phyloP scores from a whole-genome alignment of 2,888 invertebrate species.

The Ischnus inquisitorius region DNA sequence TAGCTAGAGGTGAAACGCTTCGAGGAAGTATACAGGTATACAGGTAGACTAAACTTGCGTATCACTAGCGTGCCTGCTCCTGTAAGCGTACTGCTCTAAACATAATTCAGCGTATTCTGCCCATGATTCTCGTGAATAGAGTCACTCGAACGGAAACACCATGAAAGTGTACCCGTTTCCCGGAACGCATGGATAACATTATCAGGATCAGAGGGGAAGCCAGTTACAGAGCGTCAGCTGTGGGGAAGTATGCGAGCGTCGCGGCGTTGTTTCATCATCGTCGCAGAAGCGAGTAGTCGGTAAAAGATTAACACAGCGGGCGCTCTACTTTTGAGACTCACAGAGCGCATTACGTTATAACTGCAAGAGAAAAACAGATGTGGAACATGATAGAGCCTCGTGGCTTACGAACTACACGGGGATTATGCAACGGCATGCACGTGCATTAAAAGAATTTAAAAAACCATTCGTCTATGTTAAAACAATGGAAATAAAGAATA shows the following conservation, averaged over 20 bases:
- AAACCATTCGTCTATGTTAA: too few species aligned
- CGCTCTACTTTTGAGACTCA: not conserved
- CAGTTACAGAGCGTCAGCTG: conserved; percentile 15
- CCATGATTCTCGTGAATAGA: conserved; percentile 52
- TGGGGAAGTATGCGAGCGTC: conserved; percentile 3
- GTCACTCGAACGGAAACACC: conserved; percentile 50
- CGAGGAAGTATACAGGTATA: conserved; percentile 10
- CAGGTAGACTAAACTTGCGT: conserved; percentile 2
- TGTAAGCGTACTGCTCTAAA: conserved; percentile 11
- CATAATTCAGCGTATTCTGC: conserved; percentile 57
- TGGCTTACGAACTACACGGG: not conserved
- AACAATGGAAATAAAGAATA: too few species aligned
- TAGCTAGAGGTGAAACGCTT: conserved; percentile 8
- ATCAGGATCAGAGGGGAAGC: conserved; percentile 36
- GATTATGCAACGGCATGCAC: not conserved
- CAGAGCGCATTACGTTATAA: not conserved
- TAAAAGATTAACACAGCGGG: conserved; percentile 38
- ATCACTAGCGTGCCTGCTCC: conserved; percentile 8
- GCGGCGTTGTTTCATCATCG: not conserved
- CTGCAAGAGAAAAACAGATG: not conserved
- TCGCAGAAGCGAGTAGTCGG: not conserved
- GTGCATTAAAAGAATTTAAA: not conserved
- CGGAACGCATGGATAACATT: conserved; percentile 49
- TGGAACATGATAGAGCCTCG: not conserved
- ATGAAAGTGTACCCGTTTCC: conserved; percentile 36